Evolutionary conservation across 2,797 vertebrate genomes (phyloP).

Genomic region (Valencia hispanica): DNA sequence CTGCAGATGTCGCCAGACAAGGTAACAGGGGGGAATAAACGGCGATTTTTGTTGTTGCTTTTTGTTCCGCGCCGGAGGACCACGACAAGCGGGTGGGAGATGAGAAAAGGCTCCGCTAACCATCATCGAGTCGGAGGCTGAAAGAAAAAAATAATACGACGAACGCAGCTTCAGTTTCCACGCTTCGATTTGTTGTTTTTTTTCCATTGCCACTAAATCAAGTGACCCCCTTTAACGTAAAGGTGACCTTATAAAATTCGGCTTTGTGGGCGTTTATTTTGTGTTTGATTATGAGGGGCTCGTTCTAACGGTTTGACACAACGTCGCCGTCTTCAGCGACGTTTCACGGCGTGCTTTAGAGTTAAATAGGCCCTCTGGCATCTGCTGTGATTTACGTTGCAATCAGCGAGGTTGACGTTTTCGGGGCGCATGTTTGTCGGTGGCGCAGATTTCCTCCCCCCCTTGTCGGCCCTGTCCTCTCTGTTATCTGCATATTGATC

Average conservation of each 20-base stretch:
- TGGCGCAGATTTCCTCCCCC: background rate
- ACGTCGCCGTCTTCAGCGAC: background rate
- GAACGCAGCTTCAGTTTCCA: background rate
- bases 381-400: fast-evolving
- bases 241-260: background rate
- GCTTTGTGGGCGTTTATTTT: slow-evolving; percentile 3
- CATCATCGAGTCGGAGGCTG: slow-evolving; percentile 32
- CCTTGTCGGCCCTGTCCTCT: slow-evolving; percentile 30
- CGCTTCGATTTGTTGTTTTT: too few relatives aligned
- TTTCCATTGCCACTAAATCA: background rate
- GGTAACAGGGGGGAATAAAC: slow-evolving; percentile 23
- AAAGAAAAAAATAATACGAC: slow-evolving; percentile 23
- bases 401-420: background rate
- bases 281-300: background rate
- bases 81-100: background rate
- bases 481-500: slow-evolving; percentile 39
- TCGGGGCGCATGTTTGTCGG: background rate
- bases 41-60: fast-evolving
- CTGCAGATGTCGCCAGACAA: slow-evolving; percentile 13
- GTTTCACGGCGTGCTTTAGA: background rate
- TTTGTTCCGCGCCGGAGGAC: background rate
- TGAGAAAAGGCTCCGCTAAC: background rate
- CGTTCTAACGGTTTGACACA: slow-evolving; percentile 9
- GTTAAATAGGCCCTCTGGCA: fast-evolving
- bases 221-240: background rate